Conservation (phyloP, 2,888 invertebrate species). For the Steinernema hermaphroditum region DNA sequence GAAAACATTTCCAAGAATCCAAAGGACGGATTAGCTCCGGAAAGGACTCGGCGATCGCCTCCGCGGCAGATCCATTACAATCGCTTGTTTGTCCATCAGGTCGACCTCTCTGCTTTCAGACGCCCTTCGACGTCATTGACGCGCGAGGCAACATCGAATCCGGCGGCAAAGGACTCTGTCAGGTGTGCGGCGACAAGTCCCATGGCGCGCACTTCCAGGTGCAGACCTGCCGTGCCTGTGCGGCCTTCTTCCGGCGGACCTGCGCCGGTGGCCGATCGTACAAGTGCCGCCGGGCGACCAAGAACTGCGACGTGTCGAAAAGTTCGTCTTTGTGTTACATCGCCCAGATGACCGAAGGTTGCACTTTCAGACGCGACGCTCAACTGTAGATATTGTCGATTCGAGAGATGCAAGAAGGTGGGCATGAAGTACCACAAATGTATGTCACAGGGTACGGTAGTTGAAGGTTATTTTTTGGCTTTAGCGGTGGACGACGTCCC, state of each 20-base stretch:
- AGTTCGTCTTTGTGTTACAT: no score
- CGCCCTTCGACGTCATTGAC: not conserved
- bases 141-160: not conserved
- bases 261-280: not conserved
- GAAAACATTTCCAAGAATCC: no score
- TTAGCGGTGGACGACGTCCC: slow-evolving; percentile 12
- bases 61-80: not conserved
- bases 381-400: no score
- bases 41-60: no score
- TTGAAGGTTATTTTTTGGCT: not conserved
- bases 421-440: slow-evolving; percentile 4
- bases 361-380: no score
- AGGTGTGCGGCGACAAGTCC: slow-evolving; percentile 30
- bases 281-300: slow-evolving; percentile 1
- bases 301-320: not conserved
- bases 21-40: no score
- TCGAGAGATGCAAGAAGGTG: no score
- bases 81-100: not conserved
- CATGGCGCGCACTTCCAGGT: slow-evolving; percentile 32
- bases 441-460: slow-evolving; percentile 3
- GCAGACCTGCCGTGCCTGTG: slow-evolving; percentile 32
- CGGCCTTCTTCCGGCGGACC: slow-evolving; percentile 31
- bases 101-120: slow-evolving; percentile 14
- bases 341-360: no score
- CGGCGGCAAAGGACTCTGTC: slow-evolving; percentile 7